Percentiles rank a stretch among this genome's conserved stretches.
phyloP scores from a whole-genome alignment of 2,888 invertebrate species.

The Iphiclides podalirius region DNA sequence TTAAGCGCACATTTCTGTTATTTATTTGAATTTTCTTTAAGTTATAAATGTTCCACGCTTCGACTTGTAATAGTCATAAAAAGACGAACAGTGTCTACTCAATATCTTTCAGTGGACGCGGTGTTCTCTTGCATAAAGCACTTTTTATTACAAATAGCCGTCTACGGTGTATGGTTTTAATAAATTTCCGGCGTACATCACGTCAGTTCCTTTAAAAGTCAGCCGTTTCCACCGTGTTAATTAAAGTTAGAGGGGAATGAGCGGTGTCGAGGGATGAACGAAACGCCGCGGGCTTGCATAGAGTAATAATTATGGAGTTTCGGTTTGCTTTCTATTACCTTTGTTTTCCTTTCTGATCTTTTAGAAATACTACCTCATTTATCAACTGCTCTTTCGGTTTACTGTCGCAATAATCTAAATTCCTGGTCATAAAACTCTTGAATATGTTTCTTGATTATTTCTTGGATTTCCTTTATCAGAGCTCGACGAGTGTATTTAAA shows the following conservation, averaged over 20 bases:
- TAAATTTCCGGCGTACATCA: slow-evolving; percentile 52
- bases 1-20: slow-evolving; percentile 26
- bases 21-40: slow-evolving; percentile 24
- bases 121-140: slow-evolving; percentile 28
- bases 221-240: slow-evolving; percentile 52
- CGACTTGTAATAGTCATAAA: slow-evolving; percentile 13
- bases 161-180: slow-evolving; percentile 43
- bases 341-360: no score
- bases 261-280: slow-evolving; percentile 29
- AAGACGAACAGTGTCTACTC: slow-evolving; percentile 16
- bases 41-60: slow-evolving; percentile 16
- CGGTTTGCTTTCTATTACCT: slow-evolving; percentile 9
- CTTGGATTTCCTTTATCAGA: background rate
- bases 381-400: no score
- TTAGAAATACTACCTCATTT: no score
- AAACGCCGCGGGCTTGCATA: slow-evolving; percentile 25
- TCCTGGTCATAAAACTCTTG: no score
- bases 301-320: slow-evolving; percentile 24
- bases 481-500: no score
- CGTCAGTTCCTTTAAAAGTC: slow-evolving; percentile 41
- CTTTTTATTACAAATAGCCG: slow-evolving; percentile 45
- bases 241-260: slow-evolving; percentile 41
- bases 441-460: no score
- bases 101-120: slow-evolving; percentile 13
- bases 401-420: no score